Evolutionary conservation across 1,140 invertebrate species (phyloP), one percentile per base, ranked within the genome.

Genomic region (Phocides pigmalion): DNA sequence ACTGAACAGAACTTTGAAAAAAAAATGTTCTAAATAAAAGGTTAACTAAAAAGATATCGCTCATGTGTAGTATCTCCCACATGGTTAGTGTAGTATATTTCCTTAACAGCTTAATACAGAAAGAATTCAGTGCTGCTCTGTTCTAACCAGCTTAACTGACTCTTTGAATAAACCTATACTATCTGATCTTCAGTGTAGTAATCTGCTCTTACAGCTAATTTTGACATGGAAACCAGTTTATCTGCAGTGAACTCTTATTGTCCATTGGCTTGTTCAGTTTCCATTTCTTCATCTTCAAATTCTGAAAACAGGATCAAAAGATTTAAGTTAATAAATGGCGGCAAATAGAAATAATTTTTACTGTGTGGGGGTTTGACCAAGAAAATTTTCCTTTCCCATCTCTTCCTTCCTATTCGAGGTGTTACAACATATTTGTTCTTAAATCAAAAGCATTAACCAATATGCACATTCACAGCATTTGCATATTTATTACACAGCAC

Each of bases 241-340:
- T 50, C 56, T 51, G 15, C n/a, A n/a, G 4, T 65, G 19, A 59
- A 59, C 39, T 44, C 14, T 71, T 78, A 88, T 54, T 87, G 82
- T 19, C 87, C 86, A 76, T 90, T 90, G 47, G 74, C 62, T 58
- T 87, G 79, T 54, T 90, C 88, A 3, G 83, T 86, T 56, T 90
- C 90, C 84, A 92, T 91, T 59, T 92, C 91, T 64, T 92, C 91
- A 64, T 89, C 84, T 64, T 91, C 89, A 64, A 82, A 70, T 84
- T 89, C 83, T 88, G 86, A 70, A 89, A 91, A 66, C 35, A 80
- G 58, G 62, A 76, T 69, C 64, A 64, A 65, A 69, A 68, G 2
- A 4, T 20, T 14, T 39, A 66, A 70, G 59, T 14, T 64, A 67
- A 68, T 70, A 62, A 65, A 66, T 56, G n/a, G n/a, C n/a, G n/a